A percentile compares a stretch with the other conserved stretches of the same genome.
These are phyloP conservation scores for Vanacampus margaritifer DNA, from an alignment of 2,113 vertebrate species.

Conservation along the genomic window DNA sequence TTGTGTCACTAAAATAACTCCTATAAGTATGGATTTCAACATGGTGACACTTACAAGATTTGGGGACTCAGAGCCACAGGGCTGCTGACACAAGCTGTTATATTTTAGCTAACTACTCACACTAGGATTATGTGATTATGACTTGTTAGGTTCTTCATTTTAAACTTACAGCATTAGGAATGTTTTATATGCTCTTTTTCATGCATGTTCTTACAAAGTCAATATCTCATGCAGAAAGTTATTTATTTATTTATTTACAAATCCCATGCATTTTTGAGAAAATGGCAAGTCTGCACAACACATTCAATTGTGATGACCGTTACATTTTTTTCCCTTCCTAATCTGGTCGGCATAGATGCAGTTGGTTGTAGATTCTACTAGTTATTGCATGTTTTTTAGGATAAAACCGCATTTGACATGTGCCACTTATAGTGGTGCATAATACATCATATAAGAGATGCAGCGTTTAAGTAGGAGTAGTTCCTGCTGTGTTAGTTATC, in stretches of 20 bases:
- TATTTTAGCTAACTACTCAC: neutral
- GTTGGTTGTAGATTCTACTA: too few relatives aligned
- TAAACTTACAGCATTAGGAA: neutral
- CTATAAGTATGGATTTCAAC: slow-evolving; percentile 75
- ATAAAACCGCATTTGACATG: too few relatives aligned
- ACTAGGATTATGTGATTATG: neutral
- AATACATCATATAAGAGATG: too few relatives aligned
- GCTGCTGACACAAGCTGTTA: slow-evolving; percentile 5
- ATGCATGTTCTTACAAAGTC: neutral
- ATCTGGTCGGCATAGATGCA: too few relatives aligned
- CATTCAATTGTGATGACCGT: too few relatives aligned
- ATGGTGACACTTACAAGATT: slow-evolving; percentile 64
- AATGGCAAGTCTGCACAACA: neutral
- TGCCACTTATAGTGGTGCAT: too few relatives aligned
- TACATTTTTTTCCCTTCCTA: too few relatives aligned
- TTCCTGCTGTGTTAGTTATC: too few relatives aligned
- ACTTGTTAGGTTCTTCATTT: neutral
- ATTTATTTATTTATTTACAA: neutral
- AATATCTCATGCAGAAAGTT: neutral
- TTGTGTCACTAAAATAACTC: slow-evolving; percentile 75
- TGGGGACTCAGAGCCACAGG: slow-evolving; percentile 16
- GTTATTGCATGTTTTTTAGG: too few relatives aligned
- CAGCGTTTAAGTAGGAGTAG: too few relatives aligned
- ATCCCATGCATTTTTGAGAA: neutral
- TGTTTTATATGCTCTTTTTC: neutral